phyloP scores from a whole-genome alignment of 2,797 vertebrate genomes.

The Halcyon leucocephala region DNA sequence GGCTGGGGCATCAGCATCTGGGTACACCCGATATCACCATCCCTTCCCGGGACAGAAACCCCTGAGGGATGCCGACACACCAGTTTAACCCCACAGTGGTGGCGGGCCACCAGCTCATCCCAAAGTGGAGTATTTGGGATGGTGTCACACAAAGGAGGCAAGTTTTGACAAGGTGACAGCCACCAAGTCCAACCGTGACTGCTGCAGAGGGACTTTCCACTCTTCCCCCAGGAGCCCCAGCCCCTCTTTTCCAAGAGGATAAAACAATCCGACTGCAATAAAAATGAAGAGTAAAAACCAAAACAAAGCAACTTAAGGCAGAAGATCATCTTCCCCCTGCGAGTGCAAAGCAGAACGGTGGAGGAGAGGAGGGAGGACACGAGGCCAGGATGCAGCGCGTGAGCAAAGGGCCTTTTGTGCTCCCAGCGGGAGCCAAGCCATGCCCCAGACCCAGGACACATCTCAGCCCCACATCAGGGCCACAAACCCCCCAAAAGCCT shows the following conservation, averaged over 20 bases:
- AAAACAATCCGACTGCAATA: background rate
- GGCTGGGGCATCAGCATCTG: background rate
- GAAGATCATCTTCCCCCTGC: background rate
- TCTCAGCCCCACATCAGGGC: accelerated
- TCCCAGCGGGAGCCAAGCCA: background rate
- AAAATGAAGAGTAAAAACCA: background rate
- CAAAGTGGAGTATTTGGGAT: background rate
- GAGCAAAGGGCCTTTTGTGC: background rate
- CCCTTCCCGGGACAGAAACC: background rate
- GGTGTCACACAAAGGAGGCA: background rate
- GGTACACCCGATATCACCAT: accelerated
- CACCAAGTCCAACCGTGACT: background rate
- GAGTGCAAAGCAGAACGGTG: background rate
- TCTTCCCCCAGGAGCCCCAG: constrained; percentile 23
- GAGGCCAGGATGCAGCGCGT: accelerated
- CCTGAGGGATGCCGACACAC: background rate
- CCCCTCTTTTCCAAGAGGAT: background rate
- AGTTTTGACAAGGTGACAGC: background rate
- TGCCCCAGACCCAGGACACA: background rate
- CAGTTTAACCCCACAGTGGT: background rate
- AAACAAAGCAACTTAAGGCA: background rate
- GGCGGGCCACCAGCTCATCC: background rate
- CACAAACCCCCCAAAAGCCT: background rate
- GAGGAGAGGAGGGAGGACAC: background rate
- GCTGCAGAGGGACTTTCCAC: constrained; percentile 8